A percentile compares a stretch with the other conserved stretches of the same genome.
Conservation (phyloP, 92 coral and sea anemone species). For the Parazoanthus atlanticus region DNA sequence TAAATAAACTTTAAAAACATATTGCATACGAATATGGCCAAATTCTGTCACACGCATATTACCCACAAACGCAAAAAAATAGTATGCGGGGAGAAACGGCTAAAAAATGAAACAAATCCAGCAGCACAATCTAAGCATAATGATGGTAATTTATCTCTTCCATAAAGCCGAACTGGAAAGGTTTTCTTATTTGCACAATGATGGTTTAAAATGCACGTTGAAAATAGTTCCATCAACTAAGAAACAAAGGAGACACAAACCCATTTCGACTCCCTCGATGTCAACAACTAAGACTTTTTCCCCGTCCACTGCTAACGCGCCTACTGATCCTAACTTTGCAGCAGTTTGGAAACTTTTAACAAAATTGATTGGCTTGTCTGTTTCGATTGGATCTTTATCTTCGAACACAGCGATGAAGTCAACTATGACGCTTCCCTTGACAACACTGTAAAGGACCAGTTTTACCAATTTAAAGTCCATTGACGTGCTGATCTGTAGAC, state of each 20-base stretch:
- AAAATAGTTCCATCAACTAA: too few relatives aligned
- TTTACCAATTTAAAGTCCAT: not conserved
- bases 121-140: too few relatives aligned
- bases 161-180: too few relatives aligned
- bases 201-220: too few relatives aligned
- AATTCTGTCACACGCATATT: too few relatives aligned
- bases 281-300: not conserved
- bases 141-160: too few relatives aligned
- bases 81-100: too few relatives aligned
- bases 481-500: not conserved
- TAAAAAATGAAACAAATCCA: too few relatives aligned
- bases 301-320: not conserved
- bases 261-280: not conserved
- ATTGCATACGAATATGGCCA: too few relatives aligned
- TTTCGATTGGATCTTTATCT: not conserved
- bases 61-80: too few relatives aligned
- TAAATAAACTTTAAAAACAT: too few relatives aligned
- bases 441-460: not conserved
- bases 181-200: too few relatives aligned
- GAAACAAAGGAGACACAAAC: not conserved
- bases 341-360: not conserved
- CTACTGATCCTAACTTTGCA: not conserved
- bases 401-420: not conserved
- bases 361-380: not conserved
- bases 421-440: not conserved